Evolutionary conservation across 2,113 vertebrate species (phyloP).

Genomic region (Daphoenositta chrysoptera): DNA sequence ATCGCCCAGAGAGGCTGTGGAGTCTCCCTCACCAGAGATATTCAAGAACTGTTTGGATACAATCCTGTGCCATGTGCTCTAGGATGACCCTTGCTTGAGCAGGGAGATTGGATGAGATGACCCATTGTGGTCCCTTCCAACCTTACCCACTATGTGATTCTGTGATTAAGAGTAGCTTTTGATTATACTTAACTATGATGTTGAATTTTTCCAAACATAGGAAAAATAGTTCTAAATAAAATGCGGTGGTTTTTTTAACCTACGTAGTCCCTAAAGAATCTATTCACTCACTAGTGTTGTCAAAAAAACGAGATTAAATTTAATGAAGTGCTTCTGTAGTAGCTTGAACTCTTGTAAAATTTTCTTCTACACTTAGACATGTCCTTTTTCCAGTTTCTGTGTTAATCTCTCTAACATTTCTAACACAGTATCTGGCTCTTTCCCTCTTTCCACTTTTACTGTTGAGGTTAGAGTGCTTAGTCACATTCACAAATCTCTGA

Average conservation of each 20-base stretch:
- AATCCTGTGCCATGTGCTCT: neutral
- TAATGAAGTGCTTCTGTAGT: neutral
- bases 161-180: neutral
- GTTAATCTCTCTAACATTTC: neutral
- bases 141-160: neutral
- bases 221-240: neutral
- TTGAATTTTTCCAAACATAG: neutral
- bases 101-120: neutral
- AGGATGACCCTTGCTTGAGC: neutral
- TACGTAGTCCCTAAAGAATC: neutral
- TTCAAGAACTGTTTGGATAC: neutral
- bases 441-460: neutral
- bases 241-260: neutral
- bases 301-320: neutral
- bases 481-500: neutral
- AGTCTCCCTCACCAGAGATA: neutral
- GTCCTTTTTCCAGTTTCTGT: neutral
- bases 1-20: neutral
- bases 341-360: neutral
- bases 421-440: neutral
- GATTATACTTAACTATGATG: neutral
- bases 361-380: neutral
- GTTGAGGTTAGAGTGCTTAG: neutral
- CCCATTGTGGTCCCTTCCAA: neutral
- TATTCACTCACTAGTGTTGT: neutral